Evolutionary conservation across 2,888 invertebrate species (phyloP).

Genomic region (Lepidonotus clava): DNA sequence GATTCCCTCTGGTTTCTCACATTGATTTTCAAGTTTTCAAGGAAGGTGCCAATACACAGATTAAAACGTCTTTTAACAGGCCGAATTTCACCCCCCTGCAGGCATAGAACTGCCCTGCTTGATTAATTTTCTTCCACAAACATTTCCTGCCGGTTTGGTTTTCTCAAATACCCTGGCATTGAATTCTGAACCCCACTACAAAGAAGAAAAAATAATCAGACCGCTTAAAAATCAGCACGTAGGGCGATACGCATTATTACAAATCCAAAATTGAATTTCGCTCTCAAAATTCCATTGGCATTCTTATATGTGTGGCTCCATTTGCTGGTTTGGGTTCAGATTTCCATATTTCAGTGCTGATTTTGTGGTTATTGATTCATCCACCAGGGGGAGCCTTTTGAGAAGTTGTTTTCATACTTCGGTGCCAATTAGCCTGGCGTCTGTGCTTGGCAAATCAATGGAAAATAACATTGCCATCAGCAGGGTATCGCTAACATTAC

Average conservation of each 20-base stretch:
- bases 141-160: neutral
- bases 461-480: neutral
- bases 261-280: neutral
- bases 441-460: neutral
- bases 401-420: conserved; percentile 30
- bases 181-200: neutral
- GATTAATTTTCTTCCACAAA: neutral
- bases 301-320: neutral
- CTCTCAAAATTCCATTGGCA: neutral
- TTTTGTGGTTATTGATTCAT: neutral
- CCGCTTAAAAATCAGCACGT: neutral
- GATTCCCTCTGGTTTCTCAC: no score
- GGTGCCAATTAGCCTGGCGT: neutral
- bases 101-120: conserved; percentile 7
- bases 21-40: no score
- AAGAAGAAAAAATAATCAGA: neutral
- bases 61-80: neutral
- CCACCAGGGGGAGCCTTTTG: neutral
- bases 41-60: no score
- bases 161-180: neutral
- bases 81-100: neutral
- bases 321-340: neutral
- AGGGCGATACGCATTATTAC: neutral
- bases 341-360: neutral
- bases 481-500: neutral